Evolutionary conservation across 1,140 invertebrate species (phyloP).

Genomic region (Bombus waltoni): DNA sequence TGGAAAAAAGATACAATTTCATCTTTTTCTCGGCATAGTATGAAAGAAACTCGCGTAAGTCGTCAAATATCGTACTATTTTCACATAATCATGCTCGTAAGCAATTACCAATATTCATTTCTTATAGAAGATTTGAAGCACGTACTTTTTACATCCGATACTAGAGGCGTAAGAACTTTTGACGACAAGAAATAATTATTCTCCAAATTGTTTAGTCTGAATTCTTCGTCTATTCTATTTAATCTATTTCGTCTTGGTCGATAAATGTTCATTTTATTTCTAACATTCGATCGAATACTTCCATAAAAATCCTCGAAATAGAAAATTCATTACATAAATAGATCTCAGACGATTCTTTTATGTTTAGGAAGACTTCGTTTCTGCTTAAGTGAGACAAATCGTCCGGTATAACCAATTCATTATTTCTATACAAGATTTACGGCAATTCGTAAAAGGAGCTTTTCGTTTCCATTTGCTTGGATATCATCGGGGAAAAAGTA

Average conservation of each 20-base stretch:
- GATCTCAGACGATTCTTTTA: no score
- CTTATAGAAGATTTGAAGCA: no score
- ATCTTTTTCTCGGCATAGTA: no score
- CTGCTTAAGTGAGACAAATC: no score
- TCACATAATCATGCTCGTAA: no score
- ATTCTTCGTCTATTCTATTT: not conserved
- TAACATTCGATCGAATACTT: not conserved
- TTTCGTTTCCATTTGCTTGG: not conserved
- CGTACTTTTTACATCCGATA: no score
- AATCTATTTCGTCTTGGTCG: no score
- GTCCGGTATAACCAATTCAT: not conserved
- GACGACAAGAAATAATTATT: not conserved
- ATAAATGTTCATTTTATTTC: not conserved
- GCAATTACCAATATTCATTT: no score
- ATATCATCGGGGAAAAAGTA: not conserved
- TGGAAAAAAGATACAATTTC: no score
- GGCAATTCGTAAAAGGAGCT: not conserved
- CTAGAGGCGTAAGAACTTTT: not conserved
- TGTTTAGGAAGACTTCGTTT: not conserved
- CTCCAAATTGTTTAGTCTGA: not conserved
- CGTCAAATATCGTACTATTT: no score
- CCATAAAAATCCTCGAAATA: not conserved
- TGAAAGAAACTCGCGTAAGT: no score
- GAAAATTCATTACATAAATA: not conserved
- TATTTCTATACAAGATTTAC: not conserved